These are phyloP conservation scores for Apis mellifera DNA, from an alignment of 1,140 invertebrate genomes.

Conservation along the genomic window DNA sequence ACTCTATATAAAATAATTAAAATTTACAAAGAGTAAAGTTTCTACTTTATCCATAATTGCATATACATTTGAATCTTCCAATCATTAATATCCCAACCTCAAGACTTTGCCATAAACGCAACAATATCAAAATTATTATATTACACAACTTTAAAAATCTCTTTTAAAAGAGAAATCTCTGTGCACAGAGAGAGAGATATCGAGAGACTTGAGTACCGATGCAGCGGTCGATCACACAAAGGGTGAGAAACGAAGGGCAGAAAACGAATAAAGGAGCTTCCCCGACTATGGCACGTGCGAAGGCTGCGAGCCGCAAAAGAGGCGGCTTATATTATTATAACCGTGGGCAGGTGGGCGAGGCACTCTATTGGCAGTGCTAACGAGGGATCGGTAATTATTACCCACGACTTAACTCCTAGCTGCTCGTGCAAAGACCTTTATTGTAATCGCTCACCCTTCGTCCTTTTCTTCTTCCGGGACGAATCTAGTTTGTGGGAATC, in stretches of 20 bases:
- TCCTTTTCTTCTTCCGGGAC: conserved; percentile 12
- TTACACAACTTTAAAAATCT: neutral
- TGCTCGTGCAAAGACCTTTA: conserved; percentile 69
- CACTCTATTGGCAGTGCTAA: conserved; percentile 67
- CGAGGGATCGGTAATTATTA: conserved; percentile 74
- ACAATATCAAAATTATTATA: neutral
- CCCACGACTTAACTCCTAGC: conserved; percentile 70
- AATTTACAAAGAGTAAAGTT: neutral
- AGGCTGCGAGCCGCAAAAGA: conserved; percentile 72
- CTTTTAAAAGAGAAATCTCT: neutral
- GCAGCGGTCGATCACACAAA: conserved; percentile 41
- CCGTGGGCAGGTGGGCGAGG: conserved; percentile 72
- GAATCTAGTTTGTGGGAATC: conserved; percentile 56
- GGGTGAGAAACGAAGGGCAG: conserved; percentile 61
- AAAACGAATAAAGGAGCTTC: conserved; percentile 64
- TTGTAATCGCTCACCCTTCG: conserved; percentile 55
- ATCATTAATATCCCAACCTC: too few species aligned
- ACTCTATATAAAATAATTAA: neutral
- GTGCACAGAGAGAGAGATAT: conserved; percentile 10
- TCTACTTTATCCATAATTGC: too few species aligned
- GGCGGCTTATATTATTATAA: conserved; percentile 75
- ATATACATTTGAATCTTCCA: too few species aligned
- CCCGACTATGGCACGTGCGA: conserved; percentile 71
- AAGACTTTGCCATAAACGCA: too few species aligned
- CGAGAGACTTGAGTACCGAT: conserved; percentile 35